These are phyloP conservation scores for Drosophila saltans DNA, from an alignment of 1,140 invertebrate genomes.

Conservation along the genomic window DNA sequence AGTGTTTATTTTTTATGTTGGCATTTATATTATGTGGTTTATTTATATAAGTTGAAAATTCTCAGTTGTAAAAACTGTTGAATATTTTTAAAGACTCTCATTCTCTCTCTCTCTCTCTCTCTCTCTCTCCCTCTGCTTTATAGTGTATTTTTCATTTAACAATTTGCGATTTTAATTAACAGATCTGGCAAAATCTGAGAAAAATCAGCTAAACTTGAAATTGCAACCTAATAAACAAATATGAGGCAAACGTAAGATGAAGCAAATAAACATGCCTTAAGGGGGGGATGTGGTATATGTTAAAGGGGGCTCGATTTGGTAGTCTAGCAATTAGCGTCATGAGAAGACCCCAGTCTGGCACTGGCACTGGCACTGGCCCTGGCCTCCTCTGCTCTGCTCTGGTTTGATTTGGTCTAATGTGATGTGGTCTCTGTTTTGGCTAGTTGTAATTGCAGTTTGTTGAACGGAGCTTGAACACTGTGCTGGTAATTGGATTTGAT, in stretches of 20 bases:
- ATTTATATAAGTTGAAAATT: neutral
- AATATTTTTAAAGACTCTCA: too few relatives aligned
- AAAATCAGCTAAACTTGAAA: conserved; percentile 13
- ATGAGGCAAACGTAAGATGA: conserved; percentile 26
- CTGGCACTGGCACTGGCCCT: too few relatives aligned
- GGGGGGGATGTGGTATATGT: neutral
- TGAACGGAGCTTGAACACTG: too few relatives aligned
- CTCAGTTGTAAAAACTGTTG: too few relatives aligned
- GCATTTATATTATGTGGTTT: neutral
- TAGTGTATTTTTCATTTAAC: neutral
- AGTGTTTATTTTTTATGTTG: neutral
- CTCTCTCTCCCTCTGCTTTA: too few relatives aligned
- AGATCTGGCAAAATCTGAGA: conserved; percentile 35
- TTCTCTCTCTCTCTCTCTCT: too few relatives aligned
- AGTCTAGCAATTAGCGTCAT: neutral
- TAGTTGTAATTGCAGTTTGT: conserved; percentile 26
- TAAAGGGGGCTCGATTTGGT: too few relatives aligned
- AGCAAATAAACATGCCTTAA: conserved; percentile 7
- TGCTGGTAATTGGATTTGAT: conserved; percentile 62
- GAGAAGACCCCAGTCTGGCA: conserved; percentile 5
- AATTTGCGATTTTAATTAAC: conserved; percentile 45
- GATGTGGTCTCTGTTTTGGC: neutral
- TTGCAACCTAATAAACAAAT: too few relatives aligned
- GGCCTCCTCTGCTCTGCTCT: neutral
- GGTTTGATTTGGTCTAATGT: neutral